phyloP scores from a whole-genome alignment of 1,140 invertebrate genomes.

The Thalassaphorura encarpata region DNA sequence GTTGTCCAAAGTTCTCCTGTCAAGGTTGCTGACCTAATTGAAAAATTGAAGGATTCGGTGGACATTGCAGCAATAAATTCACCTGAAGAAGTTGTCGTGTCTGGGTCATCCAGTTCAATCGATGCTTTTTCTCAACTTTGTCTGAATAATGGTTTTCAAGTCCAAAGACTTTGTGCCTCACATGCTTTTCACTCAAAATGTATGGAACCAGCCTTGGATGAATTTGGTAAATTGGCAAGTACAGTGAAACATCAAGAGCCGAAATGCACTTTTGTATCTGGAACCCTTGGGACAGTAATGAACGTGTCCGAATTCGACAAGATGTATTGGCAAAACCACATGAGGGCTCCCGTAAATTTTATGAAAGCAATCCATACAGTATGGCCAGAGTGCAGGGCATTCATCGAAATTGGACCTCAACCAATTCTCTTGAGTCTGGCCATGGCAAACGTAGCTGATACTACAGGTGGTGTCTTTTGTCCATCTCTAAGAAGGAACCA shows the following conservation, averaged over 20 bases:
- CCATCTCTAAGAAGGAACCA: conserved; percentile 10
- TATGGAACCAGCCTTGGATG: conserved; percentile 10
- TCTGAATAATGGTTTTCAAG: background rate
- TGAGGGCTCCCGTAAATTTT: conserved; percentile 6
- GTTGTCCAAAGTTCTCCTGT: conserved; percentile 10
- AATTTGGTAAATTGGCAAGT: conserved; percentile 6
- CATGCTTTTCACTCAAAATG: conserved; percentile 12
- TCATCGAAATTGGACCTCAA: conserved; percentile 10
- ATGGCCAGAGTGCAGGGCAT: background rate
- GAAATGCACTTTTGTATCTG: background rate
- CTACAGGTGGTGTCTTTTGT: background rate
- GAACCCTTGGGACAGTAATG: background rate
- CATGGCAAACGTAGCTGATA: conserved; percentile 2
- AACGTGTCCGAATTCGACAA: background rate
- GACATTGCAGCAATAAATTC: conserved; percentile 14
- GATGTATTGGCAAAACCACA: conserved; percentile 6
- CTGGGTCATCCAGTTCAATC: conserved; percentile 2
- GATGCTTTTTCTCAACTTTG: conserved; percentile 1
- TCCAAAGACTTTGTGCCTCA: background rate
- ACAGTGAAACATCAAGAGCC: background rate
- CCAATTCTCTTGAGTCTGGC: conserved; percentile 1
- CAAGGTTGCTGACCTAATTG: background rate
- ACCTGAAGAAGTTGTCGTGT: conserved; percentile 11
- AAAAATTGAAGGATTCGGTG: background rate
- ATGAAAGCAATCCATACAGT: background rate